phyloP scores from a whole-genome alignment of 2,113 vertebrate genomes.

The Synodontis membranacea region DNA sequence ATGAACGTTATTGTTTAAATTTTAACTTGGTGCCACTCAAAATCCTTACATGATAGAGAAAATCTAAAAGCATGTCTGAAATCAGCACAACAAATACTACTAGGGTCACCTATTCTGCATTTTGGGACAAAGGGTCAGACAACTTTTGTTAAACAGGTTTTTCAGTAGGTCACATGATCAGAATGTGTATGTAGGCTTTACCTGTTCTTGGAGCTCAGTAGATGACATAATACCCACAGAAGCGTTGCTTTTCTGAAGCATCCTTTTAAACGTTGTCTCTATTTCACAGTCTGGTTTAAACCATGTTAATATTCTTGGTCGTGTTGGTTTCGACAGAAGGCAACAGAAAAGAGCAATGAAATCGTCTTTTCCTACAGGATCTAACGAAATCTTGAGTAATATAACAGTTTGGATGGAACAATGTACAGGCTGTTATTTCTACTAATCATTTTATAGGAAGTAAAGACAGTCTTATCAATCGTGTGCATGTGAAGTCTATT shows the following conservation, averaged over 20 bases:
- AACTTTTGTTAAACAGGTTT: too few relatives aligned
- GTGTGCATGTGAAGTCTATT: too few relatives aligned
- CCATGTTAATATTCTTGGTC: neutral
- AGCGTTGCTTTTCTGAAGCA: neutral
- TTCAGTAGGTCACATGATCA: neutral
- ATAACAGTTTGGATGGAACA: neutral
- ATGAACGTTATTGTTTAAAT: too few relatives aligned
- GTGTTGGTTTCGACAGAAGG: neutral
- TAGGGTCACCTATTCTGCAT: too few relatives aligned
- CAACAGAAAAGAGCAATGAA: neutral
- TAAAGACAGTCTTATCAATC: neutral
- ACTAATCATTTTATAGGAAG: neutral
- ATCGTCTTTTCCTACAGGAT: neutral
- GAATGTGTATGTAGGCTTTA: neutral
- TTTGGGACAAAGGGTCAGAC: too few relatives aligned
- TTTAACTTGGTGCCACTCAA: too few relatives aligned
- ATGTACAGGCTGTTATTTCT: neutral
- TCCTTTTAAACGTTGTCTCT: neutral
- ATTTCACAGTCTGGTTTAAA: neutral
- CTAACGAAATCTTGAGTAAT: neutral
- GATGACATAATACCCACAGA: neutral
- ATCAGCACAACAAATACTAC: too few relatives aligned
- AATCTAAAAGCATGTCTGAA: too few relatives aligned
- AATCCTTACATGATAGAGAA: too few relatives aligned
- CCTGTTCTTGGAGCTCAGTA: neutral